Evolutionary conservation across 1,140 invertebrate species (phyloP).

Genomic region (Drosophila miranda): DNA sequence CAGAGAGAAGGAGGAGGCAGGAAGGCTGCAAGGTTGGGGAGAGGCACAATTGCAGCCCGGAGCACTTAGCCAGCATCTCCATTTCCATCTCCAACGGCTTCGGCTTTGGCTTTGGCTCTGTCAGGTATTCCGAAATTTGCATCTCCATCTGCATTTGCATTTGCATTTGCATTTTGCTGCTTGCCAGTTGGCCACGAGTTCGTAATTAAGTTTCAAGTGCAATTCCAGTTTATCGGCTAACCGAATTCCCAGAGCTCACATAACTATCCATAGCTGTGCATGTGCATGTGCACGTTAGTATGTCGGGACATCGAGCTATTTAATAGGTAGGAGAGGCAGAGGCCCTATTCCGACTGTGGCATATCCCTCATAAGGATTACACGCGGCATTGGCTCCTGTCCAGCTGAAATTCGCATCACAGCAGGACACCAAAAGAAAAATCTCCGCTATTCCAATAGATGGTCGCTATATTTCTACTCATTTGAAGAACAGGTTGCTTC

Average conservation of each 20-base stretch:
- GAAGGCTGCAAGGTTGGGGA: neutral
- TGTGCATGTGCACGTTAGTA: too few relatives aligned
- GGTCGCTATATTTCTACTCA: too few relatives aligned
- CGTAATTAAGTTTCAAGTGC: slow-evolving; percentile 77
- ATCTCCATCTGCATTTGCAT: slow-evolving; percentile 20
- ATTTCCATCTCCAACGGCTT: slow-evolving; percentile 1
- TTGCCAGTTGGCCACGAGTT: slow-evolving; percentile 30
- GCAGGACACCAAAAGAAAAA: too few relatives aligned
- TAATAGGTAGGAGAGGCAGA: neutral
- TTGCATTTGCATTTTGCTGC: slow-evolving; percentile 65
- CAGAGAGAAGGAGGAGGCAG: neutral
- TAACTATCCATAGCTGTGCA: neutral
- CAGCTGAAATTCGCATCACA: too few relatives aligned
- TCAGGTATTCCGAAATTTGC: slow-evolving; percentile 5
- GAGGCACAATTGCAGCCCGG: neutral
- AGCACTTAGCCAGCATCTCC: slow-evolving; percentile 42
- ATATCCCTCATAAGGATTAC: too few relatives aligned
- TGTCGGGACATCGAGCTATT: neutral
- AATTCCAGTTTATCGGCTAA: slow-evolving; percentile 70
- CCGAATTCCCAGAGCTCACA: slow-evolving; percentile 20
- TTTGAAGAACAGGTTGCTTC: too few relatives aligned
- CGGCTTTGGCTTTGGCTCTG: too few relatives aligned
- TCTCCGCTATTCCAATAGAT: too few relatives aligned
- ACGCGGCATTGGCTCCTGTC: too few relatives aligned
- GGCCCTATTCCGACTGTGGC: too few relatives aligned